A percentile compares a stretch with the other conserved stretches of the same genome.
These are phyloP conservation scores for Bellardia pandia DNA, from an alignment of 2,888 invertebrate genomes.

Conservation along the genomic window DNA sequence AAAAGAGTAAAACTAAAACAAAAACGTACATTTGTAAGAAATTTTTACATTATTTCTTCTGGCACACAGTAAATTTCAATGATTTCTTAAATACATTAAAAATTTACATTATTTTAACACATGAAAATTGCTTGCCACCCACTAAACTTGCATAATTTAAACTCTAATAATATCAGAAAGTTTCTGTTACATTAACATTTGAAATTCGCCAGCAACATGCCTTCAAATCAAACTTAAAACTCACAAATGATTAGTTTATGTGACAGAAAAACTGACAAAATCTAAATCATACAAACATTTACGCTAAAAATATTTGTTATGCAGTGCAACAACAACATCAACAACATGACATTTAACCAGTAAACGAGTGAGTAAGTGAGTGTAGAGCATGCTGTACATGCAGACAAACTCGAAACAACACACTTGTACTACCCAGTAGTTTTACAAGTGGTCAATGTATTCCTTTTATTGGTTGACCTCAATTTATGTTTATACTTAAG, in stretches of 20 bases:
- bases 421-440: background rate
- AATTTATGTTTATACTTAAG: no score
- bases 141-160: background rate
- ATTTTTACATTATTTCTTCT: no score
- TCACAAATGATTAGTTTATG: slow-evolving; percentile 56
- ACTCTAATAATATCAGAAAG: slow-evolving; percentile 51
- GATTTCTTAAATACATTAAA: background rate
- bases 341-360: slow-evolving; percentile 46
- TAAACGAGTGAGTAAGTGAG: slow-evolving; percentile 7
- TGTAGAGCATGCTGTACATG: slow-evolving; percentile 19
- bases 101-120: background rate
- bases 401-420: background rate
- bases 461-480: no score
- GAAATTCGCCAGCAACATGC: slow-evolving; percentile 36
- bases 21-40: no score
- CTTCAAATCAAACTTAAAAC: slow-evolving; percentile 50
- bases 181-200: background rate
- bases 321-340: slow-evolving; percentile 15
- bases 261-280: slow-evolving; percentile 48
- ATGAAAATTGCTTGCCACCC: background rate
- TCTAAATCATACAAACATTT: slow-evolving; percentile 28
- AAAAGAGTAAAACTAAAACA: background rate
- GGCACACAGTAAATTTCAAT: no score
- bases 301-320: slow-evolving; percentile 27
- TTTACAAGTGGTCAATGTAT: background rate